Conservation (phyloP, 2,797 vertebrate genomes). For the Hyperoplus lanceolatus region DNA sequence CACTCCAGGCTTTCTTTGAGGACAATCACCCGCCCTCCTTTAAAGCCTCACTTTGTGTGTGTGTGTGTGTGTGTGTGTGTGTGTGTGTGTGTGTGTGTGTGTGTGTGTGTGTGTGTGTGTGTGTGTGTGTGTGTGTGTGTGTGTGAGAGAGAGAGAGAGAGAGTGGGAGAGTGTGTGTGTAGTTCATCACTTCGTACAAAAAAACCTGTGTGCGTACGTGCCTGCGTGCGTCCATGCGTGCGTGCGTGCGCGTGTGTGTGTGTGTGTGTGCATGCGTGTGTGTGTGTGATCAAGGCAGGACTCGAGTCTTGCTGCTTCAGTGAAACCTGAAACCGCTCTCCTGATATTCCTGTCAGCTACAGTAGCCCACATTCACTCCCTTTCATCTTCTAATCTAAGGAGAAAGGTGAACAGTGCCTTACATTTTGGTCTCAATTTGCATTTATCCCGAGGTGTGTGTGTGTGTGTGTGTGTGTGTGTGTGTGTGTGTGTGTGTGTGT, state of each 20-base stretch:
- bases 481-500: too few species aligned
- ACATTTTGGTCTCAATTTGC: background rate
- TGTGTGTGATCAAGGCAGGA: background rate
- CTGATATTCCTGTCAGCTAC: background rate
- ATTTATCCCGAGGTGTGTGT: too few species aligned
- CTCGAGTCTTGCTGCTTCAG: background rate
- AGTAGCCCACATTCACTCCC: background rate
- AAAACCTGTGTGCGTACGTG: background rate
- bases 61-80: too few species aligned
- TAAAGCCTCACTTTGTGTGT: background rate
- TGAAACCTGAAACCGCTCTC: background rate
- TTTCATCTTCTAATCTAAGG: background rate
- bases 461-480: too few species aligned
- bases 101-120: too few species aligned
- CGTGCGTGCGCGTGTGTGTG: too few species aligned
- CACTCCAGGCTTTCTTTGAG: conserved; percentile 8
- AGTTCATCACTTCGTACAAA: background rate
- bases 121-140: too few species aligned
- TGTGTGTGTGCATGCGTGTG: background rate
- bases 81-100: too few species aligned
- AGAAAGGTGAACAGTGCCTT: background rate
- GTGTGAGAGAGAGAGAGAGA: too few species aligned
- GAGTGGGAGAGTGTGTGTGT: too few species aligned
- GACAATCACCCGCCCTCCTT: background rate
- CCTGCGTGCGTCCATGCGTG: too few species aligned